Conservation (phyloP, 1,140 invertebrate genomes). For the Bombus pascuorum region DNA sequence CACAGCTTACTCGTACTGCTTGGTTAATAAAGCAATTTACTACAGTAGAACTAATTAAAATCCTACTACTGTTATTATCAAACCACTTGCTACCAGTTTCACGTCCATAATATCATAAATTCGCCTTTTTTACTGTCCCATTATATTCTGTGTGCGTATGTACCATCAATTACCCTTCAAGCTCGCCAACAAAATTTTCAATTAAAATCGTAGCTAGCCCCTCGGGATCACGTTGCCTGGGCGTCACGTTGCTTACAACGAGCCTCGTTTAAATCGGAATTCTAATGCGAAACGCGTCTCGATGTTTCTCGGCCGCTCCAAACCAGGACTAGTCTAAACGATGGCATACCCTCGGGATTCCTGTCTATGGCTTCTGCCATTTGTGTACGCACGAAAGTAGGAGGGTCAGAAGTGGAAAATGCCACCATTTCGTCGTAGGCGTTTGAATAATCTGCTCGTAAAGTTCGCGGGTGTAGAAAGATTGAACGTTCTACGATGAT, state of each 20-base stretch:
- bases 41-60: neutral
- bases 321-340: neutral
- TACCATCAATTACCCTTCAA: neutral
- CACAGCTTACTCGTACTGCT: too few relatives aligned
- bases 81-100: too few relatives aligned
- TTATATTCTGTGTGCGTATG: neutral
- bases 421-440: slow-evolving; percentile 23
- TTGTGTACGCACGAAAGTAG: slow-evolving; percentile 31
- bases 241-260: neutral
- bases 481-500: slow-evolving; percentile 28
- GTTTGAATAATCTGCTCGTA: slow-evolving; percentile 52
- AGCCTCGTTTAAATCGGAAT: slow-evolving; percentile 26
- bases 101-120: too few relatives aligned
- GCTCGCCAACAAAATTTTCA: slow-evolving; percentile 4
- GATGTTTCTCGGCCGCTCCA: neutral
- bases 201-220: neutral
- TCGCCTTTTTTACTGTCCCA: too few relatives aligned
- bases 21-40: too few relatives aligned
- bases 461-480: slow-evolving; percentile 45
- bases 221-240: too few relatives aligned
- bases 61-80: neutral
- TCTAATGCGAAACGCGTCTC: slow-evolving; percentile 26
- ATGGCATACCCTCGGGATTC: slow-evolving; percentile 11
- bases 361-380: slow-evolving; percentile 28
- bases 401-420: neutral